Evolutionary conservation across 2,113 vertebrate genomes (phyloP), one percentile per base, ranked within the genome.

Genomic region (Callopanchax toddi): DNA sequence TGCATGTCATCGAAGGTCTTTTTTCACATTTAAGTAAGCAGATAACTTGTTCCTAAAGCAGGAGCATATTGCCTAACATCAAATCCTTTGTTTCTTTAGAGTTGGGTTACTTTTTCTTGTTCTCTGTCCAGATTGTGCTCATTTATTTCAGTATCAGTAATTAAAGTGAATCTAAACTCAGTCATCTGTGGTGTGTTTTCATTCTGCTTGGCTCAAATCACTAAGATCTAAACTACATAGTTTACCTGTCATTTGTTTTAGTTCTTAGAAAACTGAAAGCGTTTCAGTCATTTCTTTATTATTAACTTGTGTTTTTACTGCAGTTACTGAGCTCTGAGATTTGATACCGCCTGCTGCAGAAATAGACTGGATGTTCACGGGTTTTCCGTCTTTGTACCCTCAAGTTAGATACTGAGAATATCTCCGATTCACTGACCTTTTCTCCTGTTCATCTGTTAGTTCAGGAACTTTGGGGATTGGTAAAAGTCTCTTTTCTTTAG

Each of bases 401-500:
- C 11, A 32, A 37, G 11, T 45, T 6, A 11, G 36, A 18, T 16
- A 9, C 0, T 13, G 17, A 51, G 1, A 23, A 9, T 57, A 20
- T 46, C 46, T 1, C 22, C 63, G 3, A 44, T 60, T 12, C 23
- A 86, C 90, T 57, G 89, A 99, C 97, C 97, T 98, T 91, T 97
- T 98, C 73, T 98, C 96, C 82, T 93, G 95, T 56, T 98, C 97
- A 76, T 98, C 96, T 89, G 94, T 92, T 77, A 82, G 89, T 66
- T 98, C 96, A 79, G 63, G 87, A 22, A 91, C 90, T 96, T 96
- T 99, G 82, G 93, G 90, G 79, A 95, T 80, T 70, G 94, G 80
- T 81, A 98, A 87, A 60, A 96, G 86, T 71, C 97, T 94, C 89
- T 98, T 98, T 86, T 99, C 97, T 91, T 96, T 96, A 48, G 97